A percentile compares a stretch with the other conserved stretches of the same genome.
phyloP scores from a whole-genome alignment of 2,113 vertebrate genomes.

The Takifugu flavidus region DNA sequence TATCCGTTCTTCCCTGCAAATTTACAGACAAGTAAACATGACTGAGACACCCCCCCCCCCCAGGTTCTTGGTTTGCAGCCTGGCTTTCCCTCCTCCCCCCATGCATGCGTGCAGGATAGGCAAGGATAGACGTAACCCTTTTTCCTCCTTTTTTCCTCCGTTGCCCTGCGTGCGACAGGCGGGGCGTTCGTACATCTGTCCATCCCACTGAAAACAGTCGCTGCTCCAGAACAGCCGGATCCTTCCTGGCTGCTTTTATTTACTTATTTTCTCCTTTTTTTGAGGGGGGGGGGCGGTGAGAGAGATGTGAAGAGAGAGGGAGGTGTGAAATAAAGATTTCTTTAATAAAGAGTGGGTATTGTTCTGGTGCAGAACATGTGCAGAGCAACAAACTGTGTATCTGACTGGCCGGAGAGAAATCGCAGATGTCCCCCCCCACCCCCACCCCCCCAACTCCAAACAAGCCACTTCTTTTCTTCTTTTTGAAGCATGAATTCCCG shows the following conservation, averaged over 20 bases:
- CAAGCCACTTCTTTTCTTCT: conserved; percentile 60
- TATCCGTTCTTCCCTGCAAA: conserved; percentile 51
- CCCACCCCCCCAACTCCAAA: conserved; percentile 38
- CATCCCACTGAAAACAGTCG: conserved; percentile 16
- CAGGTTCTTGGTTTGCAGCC: conserved; percentile 19
- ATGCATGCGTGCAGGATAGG: conserved; percentile 7
- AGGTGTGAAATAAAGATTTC: conserved; percentile 51
- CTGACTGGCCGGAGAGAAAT: conserved; percentile 52
- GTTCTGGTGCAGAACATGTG: conserved; percentile 25
- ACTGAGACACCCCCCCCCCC: conserved; percentile 29
- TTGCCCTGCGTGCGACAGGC: conserved; percentile 7
- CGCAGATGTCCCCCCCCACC: conserved; percentile 50
- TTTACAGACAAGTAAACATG: conserved; percentile 64
- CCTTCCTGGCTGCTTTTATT: conserved; percentile 32
- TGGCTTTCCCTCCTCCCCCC: conserved; percentile 9
- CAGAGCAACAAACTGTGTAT: conserved; percentile 36
- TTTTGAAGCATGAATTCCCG: conserved; percentile 56
- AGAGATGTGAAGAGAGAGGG: conserved; percentile 36
- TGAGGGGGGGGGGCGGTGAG: neutral
- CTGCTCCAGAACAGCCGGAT: conserved; percentile 41
- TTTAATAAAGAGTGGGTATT: conserved; percentile 29
- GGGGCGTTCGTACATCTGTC: conserved; percentile 9
- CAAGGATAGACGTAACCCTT: neutral
- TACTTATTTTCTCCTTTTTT: neutral
- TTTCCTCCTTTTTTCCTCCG: neutral